Evolutionary conservation across 2,888 invertebrate genomes (phyloP).

Genomic region (Quadroppia sp.): DNA sequence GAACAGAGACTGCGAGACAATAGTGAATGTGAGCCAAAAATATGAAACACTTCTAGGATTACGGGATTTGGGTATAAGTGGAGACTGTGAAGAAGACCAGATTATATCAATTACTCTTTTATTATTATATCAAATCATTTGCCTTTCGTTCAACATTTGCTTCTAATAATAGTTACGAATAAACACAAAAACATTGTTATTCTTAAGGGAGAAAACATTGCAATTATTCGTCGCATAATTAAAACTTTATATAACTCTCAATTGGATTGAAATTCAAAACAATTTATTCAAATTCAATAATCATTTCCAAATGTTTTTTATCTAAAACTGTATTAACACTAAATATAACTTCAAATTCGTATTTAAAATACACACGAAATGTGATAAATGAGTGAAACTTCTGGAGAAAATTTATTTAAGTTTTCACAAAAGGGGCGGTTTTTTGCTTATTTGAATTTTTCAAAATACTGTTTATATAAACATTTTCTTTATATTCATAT

Average conservation of each 20-base stretch:
- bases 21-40: not conserved
- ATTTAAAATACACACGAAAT: not conserved
- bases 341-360: slow-evolving; percentile 4
- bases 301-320: not conserved
- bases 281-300: too few species aligned
- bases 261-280: too few species aligned
- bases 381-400: slow-evolving; percentile 13
- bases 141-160: not conserved
- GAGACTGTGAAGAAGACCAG: not conserved
- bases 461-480: slow-evolving; percentile 26
- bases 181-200: not conserved
- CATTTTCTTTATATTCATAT: slow-evolving; percentile 15
- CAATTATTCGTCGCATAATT: not conserved
- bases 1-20: not conserved
- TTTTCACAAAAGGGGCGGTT: slow-evolving; percentile 2
- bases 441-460: slow-evolving; percentile 29
- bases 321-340: not conserved
- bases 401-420: not conserved
- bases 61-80: not conserved
- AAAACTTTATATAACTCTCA: too few species aligned
- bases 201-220: not conserved
- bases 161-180: slow-evolving; percentile 16
- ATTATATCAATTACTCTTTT: slow-evolving; percentile 5
- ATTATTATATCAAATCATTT: slow-evolving; percentile 11
- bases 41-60: slow-evolving; percentile 17